A percentile compares a stretch with the other conserved stretches of the same genome.
Conservation (phyloP, 1,140 invertebrate species). For the Procambarus virginalis region DNA sequence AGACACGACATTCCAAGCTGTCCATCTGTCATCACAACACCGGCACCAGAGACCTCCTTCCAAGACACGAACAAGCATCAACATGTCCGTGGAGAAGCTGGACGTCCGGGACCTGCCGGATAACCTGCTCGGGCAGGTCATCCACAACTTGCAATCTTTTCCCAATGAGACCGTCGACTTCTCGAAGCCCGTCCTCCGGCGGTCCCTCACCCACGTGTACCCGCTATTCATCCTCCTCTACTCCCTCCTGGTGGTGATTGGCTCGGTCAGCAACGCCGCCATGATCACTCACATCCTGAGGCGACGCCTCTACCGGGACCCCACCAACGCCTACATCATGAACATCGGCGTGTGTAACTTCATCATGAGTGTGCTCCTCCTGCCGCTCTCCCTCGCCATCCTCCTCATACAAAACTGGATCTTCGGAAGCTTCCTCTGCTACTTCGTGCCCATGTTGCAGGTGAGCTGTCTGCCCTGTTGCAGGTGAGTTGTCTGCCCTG, state of each 20-base stretch:
- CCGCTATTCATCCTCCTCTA: constrained; percentile 45
- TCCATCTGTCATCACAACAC: background rate
- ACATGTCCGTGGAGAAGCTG: background rate
- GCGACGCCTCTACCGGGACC: constrained; percentile 50
- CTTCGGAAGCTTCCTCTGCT: constrained; percentile 57
- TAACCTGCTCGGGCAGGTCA: constrained; percentile 16
- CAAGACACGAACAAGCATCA: background rate
- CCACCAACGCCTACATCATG: constrained; percentile 45
- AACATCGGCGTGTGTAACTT: constrained; percentile 47
- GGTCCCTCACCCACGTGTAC: constrained; percentile 25
- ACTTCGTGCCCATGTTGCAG: constrained; percentile 59
- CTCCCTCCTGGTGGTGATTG: constrained; percentile 32
- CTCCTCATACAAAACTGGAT: constrained; percentile 57
- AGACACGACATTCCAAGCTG: too few species aligned
- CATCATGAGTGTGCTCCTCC: constrained; percentile 38
- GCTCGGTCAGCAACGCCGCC: constrained; percentile 30
- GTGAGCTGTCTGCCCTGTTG: background rate
- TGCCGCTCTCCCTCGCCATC: constrained; percentile 55
- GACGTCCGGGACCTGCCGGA: constrained; percentile 18
- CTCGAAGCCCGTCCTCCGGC: constrained; percentile 16
- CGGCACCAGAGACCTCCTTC: background rate
- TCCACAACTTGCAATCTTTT: constrained; percentile 45
- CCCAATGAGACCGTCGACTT: constrained; percentile 52
- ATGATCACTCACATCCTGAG: constrained; percentile 54
- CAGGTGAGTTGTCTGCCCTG: too few species aligned